These are phyloP conservation scores for Rhynchophorus ferrugineus DNA, from an alignment of 1,140 invertebrate species.

Conservation along the genomic window DNA sequence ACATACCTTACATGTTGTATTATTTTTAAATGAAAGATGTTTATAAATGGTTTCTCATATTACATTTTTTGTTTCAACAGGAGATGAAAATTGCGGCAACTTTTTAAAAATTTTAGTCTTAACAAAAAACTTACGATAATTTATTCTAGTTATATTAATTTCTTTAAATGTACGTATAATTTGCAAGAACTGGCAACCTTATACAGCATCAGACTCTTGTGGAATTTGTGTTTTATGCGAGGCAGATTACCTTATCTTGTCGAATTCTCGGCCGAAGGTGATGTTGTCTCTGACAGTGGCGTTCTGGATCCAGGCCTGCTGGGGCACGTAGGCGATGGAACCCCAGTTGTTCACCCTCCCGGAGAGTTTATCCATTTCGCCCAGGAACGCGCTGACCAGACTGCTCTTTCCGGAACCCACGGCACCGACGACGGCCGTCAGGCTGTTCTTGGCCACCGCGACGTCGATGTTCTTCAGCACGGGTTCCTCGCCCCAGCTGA, in stretches of 20 bases:
- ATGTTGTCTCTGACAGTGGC: slow-evolving; percentile 82
- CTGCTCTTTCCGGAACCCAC: slow-evolving; percentile 89
- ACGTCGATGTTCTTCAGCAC: slow-evolving; percentile 68
- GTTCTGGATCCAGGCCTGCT: slow-evolving; percentile 94
- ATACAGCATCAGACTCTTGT: too few relatives aligned
- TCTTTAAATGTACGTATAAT: too few relatives aligned
- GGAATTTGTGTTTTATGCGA: too few relatives aligned
- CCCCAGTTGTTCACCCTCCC: slow-evolving; percentile 78
- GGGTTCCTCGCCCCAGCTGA: slow-evolving; percentile 64
- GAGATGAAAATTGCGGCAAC: too few relatives aligned
- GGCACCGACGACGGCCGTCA: slow-evolving; percentile 77
- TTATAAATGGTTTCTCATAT: too few relatives aligned
- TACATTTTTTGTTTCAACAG: too few relatives aligned
- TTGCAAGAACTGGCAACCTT: too few relatives aligned
- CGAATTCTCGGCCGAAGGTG: slow-evolving; percentile 67
- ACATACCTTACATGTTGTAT: too few relatives aligned
- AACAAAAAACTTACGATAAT: too few relatives aligned
- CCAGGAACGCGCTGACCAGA: slow-evolving; percentile 73
- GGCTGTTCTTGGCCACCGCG: slow-evolving; percentile 53
- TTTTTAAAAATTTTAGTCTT: too few relatives aligned
- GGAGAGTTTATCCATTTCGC: slow-evolving; percentile 76
- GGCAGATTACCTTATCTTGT: slow-evolving; percentile 66
- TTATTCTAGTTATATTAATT: too few relatives aligned
- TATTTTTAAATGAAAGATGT: too few relatives aligned
- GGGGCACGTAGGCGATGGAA: slow-evolving; percentile 78